Conservation (phyloP, 2,797 vertebrate genomes). For the Columba guinea region DNA sequence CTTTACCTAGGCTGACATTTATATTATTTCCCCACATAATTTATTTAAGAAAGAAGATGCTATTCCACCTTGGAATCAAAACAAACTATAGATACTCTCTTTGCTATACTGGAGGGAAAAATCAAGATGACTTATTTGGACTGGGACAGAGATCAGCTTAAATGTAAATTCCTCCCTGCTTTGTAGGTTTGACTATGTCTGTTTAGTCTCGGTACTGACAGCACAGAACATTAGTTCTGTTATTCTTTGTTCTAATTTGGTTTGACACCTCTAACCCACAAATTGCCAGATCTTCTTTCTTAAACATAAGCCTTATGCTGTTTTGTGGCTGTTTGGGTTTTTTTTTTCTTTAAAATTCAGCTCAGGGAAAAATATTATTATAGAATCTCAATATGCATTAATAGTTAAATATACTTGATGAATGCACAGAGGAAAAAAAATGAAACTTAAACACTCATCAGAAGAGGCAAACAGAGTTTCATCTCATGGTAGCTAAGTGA, state of each 20-base stretch:
- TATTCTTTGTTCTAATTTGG: background rate
- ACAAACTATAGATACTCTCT: background rate
- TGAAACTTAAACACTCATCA: background rate
- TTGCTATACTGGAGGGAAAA: background rate
- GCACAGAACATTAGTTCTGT: background rate
- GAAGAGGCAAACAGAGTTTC: background rate
- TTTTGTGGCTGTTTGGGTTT: background rate
- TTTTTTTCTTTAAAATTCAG: background rate
- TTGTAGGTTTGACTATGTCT: background rate
- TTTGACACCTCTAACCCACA: background rate
- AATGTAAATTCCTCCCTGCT: background rate
- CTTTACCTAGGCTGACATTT: background rate
- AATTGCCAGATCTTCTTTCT: background rate
- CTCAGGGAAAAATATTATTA: background rate
- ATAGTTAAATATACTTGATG: background rate
- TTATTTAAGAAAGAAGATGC: background rate
- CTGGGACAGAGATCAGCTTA: background rate
- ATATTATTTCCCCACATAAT: background rate
- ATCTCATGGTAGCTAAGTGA: fast-evolving
- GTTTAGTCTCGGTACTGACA: background rate
- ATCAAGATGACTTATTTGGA: background rate
- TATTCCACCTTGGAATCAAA: background rate
- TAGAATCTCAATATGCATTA: background rate
- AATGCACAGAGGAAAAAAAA: background rate
- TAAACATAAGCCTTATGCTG: background rate